These are phyloP conservation scores for Diarsia brunnea DNA, from an alignment of 2,888 invertebrate genomes.

Conservation along the genomic window DNA sequence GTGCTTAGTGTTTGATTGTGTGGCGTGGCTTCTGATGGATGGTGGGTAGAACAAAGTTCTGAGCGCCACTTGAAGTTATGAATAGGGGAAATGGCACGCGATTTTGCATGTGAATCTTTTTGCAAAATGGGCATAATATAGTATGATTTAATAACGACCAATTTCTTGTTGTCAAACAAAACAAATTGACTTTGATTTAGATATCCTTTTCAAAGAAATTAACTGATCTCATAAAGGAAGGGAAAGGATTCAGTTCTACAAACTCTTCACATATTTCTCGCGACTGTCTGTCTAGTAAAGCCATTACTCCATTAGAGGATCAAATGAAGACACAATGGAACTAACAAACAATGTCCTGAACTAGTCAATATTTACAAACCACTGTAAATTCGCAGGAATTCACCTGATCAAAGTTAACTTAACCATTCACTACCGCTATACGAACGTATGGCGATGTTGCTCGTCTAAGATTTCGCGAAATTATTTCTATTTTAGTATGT, in stretches of 20 bases:
- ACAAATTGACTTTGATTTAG: not conserved
- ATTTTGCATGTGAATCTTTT: conserved; percentile 15
- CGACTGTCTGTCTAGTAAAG: conserved; percentile 8
- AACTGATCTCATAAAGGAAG: not conserved
- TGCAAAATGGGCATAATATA: not conserved
- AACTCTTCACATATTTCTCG: not conserved
- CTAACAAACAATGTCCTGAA: conserved; percentile 44
- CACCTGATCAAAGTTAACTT: conserved; percentile 46
- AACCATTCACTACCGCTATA: conserved; percentile 24
- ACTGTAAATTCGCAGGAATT: conserved; percentile 56
- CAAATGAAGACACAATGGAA: conserved; percentile 48
- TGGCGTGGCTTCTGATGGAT: conserved; percentile 5
- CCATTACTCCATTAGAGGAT: conserved; percentile 45
- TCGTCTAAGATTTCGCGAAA: conserved; percentile 61
- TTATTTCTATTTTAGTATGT: conserved; percentile 60
- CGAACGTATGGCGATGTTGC: conserved; percentile 32
- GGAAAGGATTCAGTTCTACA: not conserved
- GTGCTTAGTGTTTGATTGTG: conserved; percentile 32
- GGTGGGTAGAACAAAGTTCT: conserved; percentile 20
- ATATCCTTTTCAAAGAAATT: too few relatives aligned
- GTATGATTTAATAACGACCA: not conserved
- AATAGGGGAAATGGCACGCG: conserved; percentile 31
- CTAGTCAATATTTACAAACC: conserved; percentile 49
- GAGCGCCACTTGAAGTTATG: conserved; percentile 21
- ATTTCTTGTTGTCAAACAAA: not conserved